Conservation (phyloP, 2,888 invertebrate genomes). For the Bombyx huttoni region DNA sequence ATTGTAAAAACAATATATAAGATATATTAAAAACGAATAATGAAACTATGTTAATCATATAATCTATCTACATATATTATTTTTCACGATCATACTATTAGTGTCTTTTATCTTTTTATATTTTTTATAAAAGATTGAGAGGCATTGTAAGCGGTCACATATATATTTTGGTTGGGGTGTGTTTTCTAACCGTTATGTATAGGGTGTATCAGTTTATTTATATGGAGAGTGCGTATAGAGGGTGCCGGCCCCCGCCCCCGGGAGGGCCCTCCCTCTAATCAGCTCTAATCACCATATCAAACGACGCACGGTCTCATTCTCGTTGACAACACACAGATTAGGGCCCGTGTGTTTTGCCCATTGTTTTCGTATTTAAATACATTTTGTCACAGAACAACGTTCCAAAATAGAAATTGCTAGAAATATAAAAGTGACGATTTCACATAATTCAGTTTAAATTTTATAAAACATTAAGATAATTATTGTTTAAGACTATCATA, state of each 20-base stretch:
- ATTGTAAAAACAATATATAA: too few relatives aligned
- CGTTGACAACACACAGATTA: slow-evolving; percentile 66
- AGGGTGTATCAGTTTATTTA: slow-evolving; percentile 66
- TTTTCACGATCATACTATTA: background rate
- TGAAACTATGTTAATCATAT: background rate
- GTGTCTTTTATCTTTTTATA: background rate
- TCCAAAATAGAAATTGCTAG: background rate
- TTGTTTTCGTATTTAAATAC: slow-evolving; percentile 19
- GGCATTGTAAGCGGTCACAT: slow-evolving; percentile 14
- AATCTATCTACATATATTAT: background rate
- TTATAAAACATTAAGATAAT: too few relatives aligned
- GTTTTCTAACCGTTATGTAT: slow-evolving; percentile 33
- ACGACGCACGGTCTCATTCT: slow-evolving; percentile 66
- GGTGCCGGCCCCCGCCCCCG: slow-evolving; percentile 32
- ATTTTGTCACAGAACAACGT: background rate
- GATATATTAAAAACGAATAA: too few relatives aligned
- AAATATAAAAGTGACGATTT: too few relatives aligned
- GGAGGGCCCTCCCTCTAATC: slow-evolving; percentile 52
- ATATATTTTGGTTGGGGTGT: slow-evolving; percentile 31
- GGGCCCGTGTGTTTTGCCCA: slow-evolving; percentile 26
- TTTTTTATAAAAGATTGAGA: slow-evolving; percentile 14
- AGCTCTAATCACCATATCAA: slow-evolving; percentile 73
- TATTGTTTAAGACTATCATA: too few relatives aligned
- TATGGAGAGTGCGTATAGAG: slow-evolving; percentile 62
- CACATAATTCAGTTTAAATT: too few relatives aligned